These are phyloP conservation scores for Otus sunia DNA, from an alignment of 2,113 vertebrate species.

Conservation along the genomic window DNA sequence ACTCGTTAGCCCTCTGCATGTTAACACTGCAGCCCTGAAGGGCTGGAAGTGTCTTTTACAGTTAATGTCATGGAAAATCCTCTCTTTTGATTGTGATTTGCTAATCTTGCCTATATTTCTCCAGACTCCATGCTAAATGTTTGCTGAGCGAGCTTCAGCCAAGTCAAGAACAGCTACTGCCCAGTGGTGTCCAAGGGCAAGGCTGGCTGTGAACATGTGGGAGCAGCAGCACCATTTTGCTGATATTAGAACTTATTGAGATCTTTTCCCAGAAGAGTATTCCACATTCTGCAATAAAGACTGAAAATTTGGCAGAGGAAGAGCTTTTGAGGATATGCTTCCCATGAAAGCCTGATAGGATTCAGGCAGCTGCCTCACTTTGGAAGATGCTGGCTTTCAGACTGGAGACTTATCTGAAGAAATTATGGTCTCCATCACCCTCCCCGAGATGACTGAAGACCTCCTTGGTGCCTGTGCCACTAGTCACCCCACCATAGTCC, in stretches of 20 bases:
- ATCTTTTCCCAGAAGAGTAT: neutral
- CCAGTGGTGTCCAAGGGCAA: neutral
- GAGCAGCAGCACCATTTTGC: neutral
- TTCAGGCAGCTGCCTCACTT: neutral
- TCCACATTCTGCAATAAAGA: neutral
- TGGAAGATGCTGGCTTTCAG: neutral
- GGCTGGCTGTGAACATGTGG: neutral
- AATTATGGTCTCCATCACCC: neutral
- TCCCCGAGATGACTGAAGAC: neutral
- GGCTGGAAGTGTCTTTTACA: neutral
- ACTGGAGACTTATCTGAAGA: neutral
- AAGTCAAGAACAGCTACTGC: neutral
- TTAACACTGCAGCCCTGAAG: neutral
- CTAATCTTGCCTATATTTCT: neutral
- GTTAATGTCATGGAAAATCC: neutral
- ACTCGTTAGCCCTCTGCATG: neutral
- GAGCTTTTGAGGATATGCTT: neutral
- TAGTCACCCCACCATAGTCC: neutral
- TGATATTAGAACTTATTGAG: neutral
- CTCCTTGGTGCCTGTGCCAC: neutral
- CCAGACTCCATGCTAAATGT: neutral
- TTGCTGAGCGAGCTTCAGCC: neutral
- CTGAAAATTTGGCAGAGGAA: neutral
- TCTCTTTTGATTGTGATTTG: neutral
- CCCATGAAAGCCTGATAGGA: neutral